Evolutionary conservation across 2,888 invertebrate genomes (phyloP), one percentile per base, ranked within the genome.

Genomic region (Cheiracanthium punctorium): DNA sequence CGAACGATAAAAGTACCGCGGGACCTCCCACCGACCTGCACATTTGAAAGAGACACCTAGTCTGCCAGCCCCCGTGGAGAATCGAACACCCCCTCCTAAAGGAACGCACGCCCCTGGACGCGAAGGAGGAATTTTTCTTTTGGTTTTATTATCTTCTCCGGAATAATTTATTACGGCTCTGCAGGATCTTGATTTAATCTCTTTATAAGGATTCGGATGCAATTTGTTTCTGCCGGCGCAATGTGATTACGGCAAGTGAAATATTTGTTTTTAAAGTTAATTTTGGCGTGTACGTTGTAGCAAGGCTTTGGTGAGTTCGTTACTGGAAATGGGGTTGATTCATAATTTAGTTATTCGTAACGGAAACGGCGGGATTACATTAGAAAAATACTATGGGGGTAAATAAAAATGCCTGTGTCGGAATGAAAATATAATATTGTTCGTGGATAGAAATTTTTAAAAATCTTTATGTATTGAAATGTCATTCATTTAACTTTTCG

Each of bases 121-220:
- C 12, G 5, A 7, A 12, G 20, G 33, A 69, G 29, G 37, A 69
- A 69, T 69, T 69, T 29, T n/a, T 33, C 8, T n/a, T n/a, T n/a
- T n/a, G n/a, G 29, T 20, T 69, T 69, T 33, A 70, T 79, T 70
- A 67, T 33, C 52, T 37, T 48, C 37, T 30, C 32, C 4, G 73
- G 69, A 71, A 73, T 77, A 77, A 77, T 72, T 71, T 77, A 82
- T 82, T 29, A 37, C 41, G 20, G 10, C 65, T 43, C 52, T 65
- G 77, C 77, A 43, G 70, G 70, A 76, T 52, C 82, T 20, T 32
- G 82, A 77, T 82, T 77, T 82, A 82, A 82, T 82, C 73, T 82
- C 52, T 82, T 70, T 71, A 77, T 82, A 65, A 33, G 72, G 72
- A 82, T 77, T 82, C 64, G 43, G 28, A 71, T 12, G 67, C 33